These are phyloP conservation scores for Gymnoscopelus microlampas DNA, from an alignment of 2,797 vertebrate genomes.

Conservation along the genomic window DNA sequence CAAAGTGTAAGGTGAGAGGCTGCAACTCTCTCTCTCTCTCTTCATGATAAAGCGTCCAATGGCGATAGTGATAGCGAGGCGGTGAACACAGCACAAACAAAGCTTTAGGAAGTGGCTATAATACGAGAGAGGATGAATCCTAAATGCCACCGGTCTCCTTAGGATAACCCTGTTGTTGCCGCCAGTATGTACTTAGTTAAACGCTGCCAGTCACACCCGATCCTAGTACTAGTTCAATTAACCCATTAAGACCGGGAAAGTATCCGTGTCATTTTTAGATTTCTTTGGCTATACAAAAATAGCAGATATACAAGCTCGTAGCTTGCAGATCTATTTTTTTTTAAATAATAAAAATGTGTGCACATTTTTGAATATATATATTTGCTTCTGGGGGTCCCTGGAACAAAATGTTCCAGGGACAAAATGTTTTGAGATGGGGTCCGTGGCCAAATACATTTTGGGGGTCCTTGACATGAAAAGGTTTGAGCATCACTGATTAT, in stretches of 20 bases:
- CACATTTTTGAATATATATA: too few relatives aligned
- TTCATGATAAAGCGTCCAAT: slow-evolving; percentile 64
- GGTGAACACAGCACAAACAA: slow-evolving; percentile 39
- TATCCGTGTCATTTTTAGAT: too few relatives aligned
- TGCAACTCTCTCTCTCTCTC: slow-evolving; percentile 75
- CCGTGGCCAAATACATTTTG: too few relatives aligned
- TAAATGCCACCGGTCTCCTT: slow-evolving; percentile 51
- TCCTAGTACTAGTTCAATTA: neutral
- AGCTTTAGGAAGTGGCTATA: slow-evolving; percentile 39
- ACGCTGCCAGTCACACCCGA: neutral
- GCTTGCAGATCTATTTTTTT: too few relatives aligned
- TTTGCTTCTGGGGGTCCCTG: too few relatives aligned
- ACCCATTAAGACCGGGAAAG: neutral
- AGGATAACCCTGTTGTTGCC: slow-evolving; percentile 35
- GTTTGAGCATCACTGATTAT: too few relatives aligned
- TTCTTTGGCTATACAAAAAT: too few relatives aligned
- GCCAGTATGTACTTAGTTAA: slow-evolving; percentile 40
- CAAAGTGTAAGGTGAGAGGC: slow-evolving; percentile 74
- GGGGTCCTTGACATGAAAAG: too few relatives aligned
- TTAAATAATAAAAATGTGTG: too few relatives aligned
- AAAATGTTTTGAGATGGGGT: too few relatives aligned
- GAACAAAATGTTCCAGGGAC: too few relatives aligned
- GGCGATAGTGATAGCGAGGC: slow-evolving; percentile 29
- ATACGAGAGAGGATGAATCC: slow-evolving; percentile 31
- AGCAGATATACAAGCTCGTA: too few relatives aligned